Percentiles rank a stretch among this genome's conserved stretches.
phyloP scores from a whole-genome alignment of 2,113 vertebrate species.

The Pithys albifrons region DNA sequence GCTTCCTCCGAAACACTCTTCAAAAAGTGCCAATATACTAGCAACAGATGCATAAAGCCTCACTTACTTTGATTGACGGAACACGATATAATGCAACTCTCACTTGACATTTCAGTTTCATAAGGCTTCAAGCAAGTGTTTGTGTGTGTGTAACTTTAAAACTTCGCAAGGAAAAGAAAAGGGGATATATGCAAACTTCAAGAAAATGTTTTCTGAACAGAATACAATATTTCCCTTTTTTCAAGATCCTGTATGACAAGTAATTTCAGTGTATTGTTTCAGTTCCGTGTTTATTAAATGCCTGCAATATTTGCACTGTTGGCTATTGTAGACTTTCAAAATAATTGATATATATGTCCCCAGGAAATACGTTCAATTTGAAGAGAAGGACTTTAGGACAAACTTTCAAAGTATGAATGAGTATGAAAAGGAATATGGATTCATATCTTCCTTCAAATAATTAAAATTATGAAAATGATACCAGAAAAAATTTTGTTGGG shows the following conservation, averaged over 20 bases:
- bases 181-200: slow-evolving; percentile 72
- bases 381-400: not conserved
- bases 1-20: slow-evolving; percentile 84
- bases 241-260: slow-evolving; percentile 47
- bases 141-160: slow-evolving; percentile 52
- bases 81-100: slow-evolving; percentile 83
- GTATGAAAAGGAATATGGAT: not conserved
- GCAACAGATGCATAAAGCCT: slow-evolving; percentile 86
- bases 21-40: slow-evolving; percentile 87
- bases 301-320: slow-evolving; percentile 49
- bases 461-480: not conserved
- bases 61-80: slow-evolving; percentile 84
- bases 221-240: slow-evolving; percentile 47
- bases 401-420: slow-evolving; percentile 55
- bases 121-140: slow-evolving; percentile 73
- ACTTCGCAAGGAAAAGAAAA: slow-evolving; percentile 74
- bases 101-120: slow-evolving; percentile 88
- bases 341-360: slow-evolving; percentile 55
- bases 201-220: slow-evolving; percentile 66
- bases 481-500: not conserved
- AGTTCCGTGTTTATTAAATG: slow-evolving; percentile 62
- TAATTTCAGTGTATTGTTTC: slow-evolving; percentile 55
- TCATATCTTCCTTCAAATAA: not conserved
- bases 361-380: slow-evolving; percentile 59
- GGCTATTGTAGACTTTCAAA: slow-evolving; percentile 49